Base-by-base conservation (phyloP, 2,113 vertebrate species). In the Pterocles orientalis region DNA sequence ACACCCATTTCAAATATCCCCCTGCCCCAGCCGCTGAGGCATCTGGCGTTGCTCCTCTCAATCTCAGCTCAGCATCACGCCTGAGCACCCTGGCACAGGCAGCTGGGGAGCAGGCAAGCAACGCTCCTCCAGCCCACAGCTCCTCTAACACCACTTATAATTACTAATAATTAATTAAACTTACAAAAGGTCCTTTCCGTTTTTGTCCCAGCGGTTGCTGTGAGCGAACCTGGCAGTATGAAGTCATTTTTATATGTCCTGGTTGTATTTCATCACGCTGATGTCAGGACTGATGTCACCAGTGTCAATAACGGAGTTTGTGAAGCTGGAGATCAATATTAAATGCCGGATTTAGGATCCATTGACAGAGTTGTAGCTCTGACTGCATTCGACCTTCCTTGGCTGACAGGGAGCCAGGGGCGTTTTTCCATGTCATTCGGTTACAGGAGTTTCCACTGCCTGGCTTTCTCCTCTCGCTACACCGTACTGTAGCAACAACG, bases 361-460 rank as follows among this genome's bases (percentile, higher is more conserved):
- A 31, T 29, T 36, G 87, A 87, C 81, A 86, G 61, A 19, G 66
- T 70, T 60, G 81, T 6, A 62, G 71, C 72, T 66, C 56, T 73
- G 93, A 45, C 76, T 80, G 28, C 20, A 6, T 86, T 77, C 43
- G 95, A 95, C 93, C 69, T 76, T 79, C 75, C 58, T 47, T 73
- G 87, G 84, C 77, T 54, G 62, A 85, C 68, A 68, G n/a, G 86
- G 41, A 92, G 95, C 97, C 94, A 64, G 75, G 76, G 97, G 98
- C 71, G 57, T 96, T 98, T 98, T 98, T 98, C 98, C 98, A 96
- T 97, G 94, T 68, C 56, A 66, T 83, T 73, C 88, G 81, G 61
- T 70, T 87, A 97, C 87, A 96, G 95, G 89, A 96, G 90, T 98
- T 98, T 98, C 97, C 97, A 97, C 92, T 96, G 94, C 88, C 66